Evolutionary conservation across 1,140 invertebrate species (phyloP).

Genomic region (Tribolium castaneum): DNA sequence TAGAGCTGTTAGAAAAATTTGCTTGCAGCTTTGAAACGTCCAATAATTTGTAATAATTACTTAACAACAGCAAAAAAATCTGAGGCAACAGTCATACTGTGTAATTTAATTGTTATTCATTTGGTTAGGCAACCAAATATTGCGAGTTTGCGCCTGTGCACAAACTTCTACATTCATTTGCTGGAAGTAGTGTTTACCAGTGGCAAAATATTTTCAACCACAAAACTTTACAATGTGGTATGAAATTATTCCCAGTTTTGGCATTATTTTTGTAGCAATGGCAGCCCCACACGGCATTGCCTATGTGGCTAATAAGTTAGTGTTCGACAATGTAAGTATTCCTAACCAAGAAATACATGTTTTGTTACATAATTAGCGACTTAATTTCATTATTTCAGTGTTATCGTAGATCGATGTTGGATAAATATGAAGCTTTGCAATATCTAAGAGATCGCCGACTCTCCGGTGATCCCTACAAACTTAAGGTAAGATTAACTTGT

Average conservation of each 20-base stretch:
- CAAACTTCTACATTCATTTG: no score
- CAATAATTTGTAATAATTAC: no score
- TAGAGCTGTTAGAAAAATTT: no score
- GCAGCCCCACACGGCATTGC: slow-evolving; percentile 69
- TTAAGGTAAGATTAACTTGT: slow-evolving; percentile 32
- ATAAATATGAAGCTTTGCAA: slow-evolving; percentile 39
- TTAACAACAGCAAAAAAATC: no score
- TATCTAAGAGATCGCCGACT: slow-evolving; percentile 54
- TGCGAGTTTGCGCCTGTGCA: no score
- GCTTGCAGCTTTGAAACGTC: no score
- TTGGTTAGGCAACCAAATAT: no score
- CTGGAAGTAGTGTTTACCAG: no score
- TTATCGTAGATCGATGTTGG: slow-evolving; percentile 46
- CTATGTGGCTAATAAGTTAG: slow-evolving; percentile 70
- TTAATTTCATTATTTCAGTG: slow-evolving; percentile 41
- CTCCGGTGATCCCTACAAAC: slow-evolving; percentile 47
- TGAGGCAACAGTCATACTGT: no score
- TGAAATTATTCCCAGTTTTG: slow-evolving; percentile 71
- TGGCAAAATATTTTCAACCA: slow-evolving; percentile 17
- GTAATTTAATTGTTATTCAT: no score
- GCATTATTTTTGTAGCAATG: slow-evolving; percentile 68
- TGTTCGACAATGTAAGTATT: slow-evolving; percentile 66
- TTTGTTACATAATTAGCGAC: slow-evolving; percentile 27
- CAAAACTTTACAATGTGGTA: slow-evolving; percentile 70
- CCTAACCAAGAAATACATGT: slow-evolving; percentile 41